Conservation (phyloP, 1,140 invertebrate species). For the Heliothis subflexa region DNA sequence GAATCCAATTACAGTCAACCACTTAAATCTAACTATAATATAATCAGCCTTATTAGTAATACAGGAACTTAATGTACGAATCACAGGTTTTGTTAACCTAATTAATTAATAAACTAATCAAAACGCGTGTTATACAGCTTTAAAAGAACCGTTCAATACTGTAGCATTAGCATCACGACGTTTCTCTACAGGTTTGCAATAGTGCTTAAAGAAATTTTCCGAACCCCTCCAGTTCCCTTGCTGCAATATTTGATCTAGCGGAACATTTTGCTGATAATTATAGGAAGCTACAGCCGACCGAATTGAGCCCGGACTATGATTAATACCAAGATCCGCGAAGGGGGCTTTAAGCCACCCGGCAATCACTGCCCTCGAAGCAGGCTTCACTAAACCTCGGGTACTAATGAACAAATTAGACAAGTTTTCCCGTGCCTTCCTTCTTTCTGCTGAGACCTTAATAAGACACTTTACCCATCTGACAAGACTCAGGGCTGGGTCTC, state of each 20-base stretch:
- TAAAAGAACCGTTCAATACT: too few relatives aligned
- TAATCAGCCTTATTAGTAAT: too few relatives aligned
- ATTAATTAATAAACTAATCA: slow-evolving; percentile 60
- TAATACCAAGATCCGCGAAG: slow-evolving; percentile 56
- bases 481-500: slow-evolving; percentile 11
- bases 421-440: slow-evolving; percentile 1
- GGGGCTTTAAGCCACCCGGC: slow-evolving; percentile 60
- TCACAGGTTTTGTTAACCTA: too few relatives aligned
- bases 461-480: slow-evolving; percentile 28
- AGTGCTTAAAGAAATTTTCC: too few relatives aligned
- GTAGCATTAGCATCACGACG: too few relatives aligned
- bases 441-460: background rate
- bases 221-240: too few relatives aligned
- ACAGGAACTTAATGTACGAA: too few relatives aligned
- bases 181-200: too few relatives aligned
- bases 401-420: slow-evolving; percentile 53
- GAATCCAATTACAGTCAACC: too few relatives aligned
- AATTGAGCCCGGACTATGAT: slow-evolving; percentile 58
- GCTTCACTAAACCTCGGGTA: slow-evolving; percentile 44
- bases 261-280: too few relatives aligned
- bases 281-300: slow-evolving; percentile 62
- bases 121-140: slow-evolving; percentile 55
- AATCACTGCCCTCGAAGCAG: slow-evolving; percentile 56
- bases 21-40: too few relatives aligned
- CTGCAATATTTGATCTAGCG: too few relatives aligned